Evolutionary conservation across 2,797 vertebrate genomes (phyloP).

Genomic region (Hydrophis major): DNA sequence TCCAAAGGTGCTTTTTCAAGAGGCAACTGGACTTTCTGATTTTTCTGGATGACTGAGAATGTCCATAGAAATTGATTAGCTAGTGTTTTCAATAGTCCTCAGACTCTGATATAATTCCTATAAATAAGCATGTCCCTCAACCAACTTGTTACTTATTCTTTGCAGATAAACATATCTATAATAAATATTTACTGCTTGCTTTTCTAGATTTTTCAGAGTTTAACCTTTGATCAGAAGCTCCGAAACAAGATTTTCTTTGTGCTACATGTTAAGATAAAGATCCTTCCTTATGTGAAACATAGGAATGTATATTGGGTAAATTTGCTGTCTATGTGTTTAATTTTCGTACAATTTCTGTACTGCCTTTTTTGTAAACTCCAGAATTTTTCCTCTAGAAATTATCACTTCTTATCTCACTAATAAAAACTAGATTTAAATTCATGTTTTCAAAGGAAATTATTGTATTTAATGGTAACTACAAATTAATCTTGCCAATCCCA

Average conservation of each 20-base stretch:
- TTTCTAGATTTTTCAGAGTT: background rate
- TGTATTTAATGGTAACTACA: background rate
- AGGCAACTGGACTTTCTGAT: too few relatives aligned
- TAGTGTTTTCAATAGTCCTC: background rate
- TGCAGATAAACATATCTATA: background rate
- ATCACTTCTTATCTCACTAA: background rate
- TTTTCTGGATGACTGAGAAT: too few relatives aligned
- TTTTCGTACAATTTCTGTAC: background rate
- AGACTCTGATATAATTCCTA: background rate
- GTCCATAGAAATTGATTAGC: background rate
- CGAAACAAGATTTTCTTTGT: background rate
- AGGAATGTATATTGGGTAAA: background rate
- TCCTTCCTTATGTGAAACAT: background rate
- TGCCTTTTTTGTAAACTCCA: background rate
- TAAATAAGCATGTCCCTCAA: background rate
- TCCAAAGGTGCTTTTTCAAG: too few relatives aligned
- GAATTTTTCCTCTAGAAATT: background rate
- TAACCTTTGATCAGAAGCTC: background rate
- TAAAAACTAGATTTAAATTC: background rate
- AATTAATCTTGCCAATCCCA: background rate
- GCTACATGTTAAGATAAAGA: background rate
- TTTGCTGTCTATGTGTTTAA: background rate
- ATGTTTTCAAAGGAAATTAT: background rate
- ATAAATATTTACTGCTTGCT: background rate
- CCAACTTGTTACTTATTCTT: background rate